Evolutionary conservation across 2,797 vertebrate species (phyloP), one percentile per base, ranked within the genome.

Genomic region (Lacerta bilineata): DNA sequence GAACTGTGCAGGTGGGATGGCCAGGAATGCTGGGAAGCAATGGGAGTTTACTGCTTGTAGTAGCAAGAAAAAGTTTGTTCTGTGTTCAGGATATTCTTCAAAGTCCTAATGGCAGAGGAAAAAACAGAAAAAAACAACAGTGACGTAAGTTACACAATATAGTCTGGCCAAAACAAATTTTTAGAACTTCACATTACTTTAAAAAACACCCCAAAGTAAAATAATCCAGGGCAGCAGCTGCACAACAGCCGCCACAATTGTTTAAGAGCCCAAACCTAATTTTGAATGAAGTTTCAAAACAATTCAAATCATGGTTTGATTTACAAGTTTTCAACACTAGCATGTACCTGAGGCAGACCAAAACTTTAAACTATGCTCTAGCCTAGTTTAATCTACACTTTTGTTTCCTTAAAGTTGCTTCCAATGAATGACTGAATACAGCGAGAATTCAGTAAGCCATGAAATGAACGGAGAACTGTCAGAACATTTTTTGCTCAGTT

Each of bases 21-120:
- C 98, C 92, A 99, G 97, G 97, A 99, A 99, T 15, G 99, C 99
- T 78, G 99, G 98, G 96, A 99, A 99, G 96, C 99, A 99, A 91
- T 99, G 98, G 55, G 99, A 99, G 98, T 99, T 99, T 90, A 99
- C 99, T 80, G 99, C 99, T 96, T 99, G 99, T 75, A 99, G 97
- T 64, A 99, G 96, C 96, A 99, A 98, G 97, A 99, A 99, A 96
- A 99, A 99, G 95, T 99, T 98, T 68, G 99, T 99, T 97, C 99
- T 97, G 94, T 99, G 99, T 95, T 99, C 99, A 15, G 99, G 99
- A 93, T 97, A 99, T 94, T 99, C 99, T 97, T 99, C 99, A 84
- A 99, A 99, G 96, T 99, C 98, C 99, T 99, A 91, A 33, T 93
- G 1, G 50, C 25, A 68, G 20, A 23, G 61, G 10, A 17, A 0